Base-by-base conservation (phyloP, 2,797 vertebrate species). In the Lacerta viridis region DNA sequence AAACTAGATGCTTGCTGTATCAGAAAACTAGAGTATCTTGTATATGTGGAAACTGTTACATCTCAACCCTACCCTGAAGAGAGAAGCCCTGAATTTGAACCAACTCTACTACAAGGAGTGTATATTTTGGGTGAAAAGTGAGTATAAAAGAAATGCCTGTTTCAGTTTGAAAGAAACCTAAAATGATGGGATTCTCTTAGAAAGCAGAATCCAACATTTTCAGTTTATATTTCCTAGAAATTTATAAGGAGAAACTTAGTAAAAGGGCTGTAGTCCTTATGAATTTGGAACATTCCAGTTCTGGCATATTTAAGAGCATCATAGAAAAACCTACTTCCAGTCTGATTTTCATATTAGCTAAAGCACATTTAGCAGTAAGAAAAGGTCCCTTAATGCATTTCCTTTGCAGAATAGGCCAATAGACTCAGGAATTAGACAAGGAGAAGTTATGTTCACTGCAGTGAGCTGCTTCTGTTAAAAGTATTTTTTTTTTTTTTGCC, bases 151-250 rank as follows among this genome's bases (percentile, higher is more conserved):
- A 29, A 29, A 77, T 85, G 77, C 59, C 64, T 27, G n/a, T 33
- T 82, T 76, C 36, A 55, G 85, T 89, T 93, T 93, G 92, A 89
- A 90, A 64, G 11, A 33, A 41, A 29, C 36, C 7, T 46, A 68
- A 33, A 10, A 0, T 89, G 90, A 90, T 88, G 80, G 79, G 91
- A 82, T 84, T 69, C 17, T 78, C 92, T 95, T 83, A 83, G 25
- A 88, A 93, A 87, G 77, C 80, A 72, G 50, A 84, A 74, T 59
- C 50, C 0, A 84, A 0, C 61, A 69, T 66, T 90, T 82, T 87
- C 59, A 95, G 92, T 96, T 96, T 96, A 91, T 93, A 71, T 95
- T 96, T 94, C 90, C 81, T 80, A 83, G 71, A 89, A 93, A 93
- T 95, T 90, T 46, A 91, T 92, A 94, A 92, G 93, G 90, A 94